Conservation (phyloP, 2,113 vertebrate genomes). For the Protomyctophum bolini region DNA sequence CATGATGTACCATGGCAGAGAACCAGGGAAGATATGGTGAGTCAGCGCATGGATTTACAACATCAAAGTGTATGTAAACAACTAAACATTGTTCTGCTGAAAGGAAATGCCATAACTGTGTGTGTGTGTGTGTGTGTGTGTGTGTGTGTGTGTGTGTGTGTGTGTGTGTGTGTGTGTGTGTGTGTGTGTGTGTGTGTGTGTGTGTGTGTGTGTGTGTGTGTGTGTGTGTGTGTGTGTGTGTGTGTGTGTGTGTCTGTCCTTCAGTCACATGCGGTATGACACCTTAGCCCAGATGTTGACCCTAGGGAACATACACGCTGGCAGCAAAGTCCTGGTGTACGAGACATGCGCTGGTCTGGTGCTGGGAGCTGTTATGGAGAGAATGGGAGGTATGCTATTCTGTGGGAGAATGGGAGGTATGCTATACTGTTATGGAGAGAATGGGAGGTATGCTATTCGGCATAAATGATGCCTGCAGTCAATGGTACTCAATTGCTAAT, state of each 20-base stretch:
- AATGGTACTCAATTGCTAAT: no score
- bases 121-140: background rate
- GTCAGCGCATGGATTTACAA: constrained; percentile 31
- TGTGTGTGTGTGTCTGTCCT: constrained; percentile 1
- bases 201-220: background rate
- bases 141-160: no score
- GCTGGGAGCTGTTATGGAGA: constrained; percentile 92
- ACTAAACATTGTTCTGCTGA: background rate
- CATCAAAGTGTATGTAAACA: background rate
- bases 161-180: no score
- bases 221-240: background rate
- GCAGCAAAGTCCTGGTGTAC: constrained; percentile 93
- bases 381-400: constrained; percentile 88
- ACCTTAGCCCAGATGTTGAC: constrained; percentile 94
- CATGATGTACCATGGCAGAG: constrained; percentile 97
- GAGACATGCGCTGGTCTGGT: constrained; percentile 94
- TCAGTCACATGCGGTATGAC: constrained; percentile 93
- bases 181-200: no score
- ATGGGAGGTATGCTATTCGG: constrained; percentile 86
- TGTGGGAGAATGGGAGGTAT: no score
- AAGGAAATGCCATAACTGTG: background rate
- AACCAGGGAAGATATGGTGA: constrained; percentile 97
- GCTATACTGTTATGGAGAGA: constrained; percentile 85
- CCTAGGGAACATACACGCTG: constrained; percentile 90
- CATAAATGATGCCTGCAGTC: no score